These are phyloP conservation scores for Echiichthys vipera DNA, from an alignment of 2,797 vertebrate genomes.

Conservation along the genomic window DNA sequence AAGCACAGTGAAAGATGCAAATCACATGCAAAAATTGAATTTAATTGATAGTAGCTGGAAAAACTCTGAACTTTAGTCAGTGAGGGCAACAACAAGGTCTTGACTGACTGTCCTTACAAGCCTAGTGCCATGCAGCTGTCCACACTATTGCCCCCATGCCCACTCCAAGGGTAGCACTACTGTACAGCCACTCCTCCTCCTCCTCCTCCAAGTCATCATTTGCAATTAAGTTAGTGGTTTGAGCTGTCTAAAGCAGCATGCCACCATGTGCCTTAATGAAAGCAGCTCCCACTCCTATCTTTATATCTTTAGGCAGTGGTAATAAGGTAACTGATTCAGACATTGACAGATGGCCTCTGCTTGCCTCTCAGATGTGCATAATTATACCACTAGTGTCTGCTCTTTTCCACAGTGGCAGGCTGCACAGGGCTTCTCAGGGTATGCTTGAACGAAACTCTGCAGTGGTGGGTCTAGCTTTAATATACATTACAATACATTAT, in stretches of 20 bases:
- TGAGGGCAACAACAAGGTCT: constrained; percentile 62
- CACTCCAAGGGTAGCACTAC: constrained; percentile 83
- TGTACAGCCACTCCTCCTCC: constrained; percentile 53
- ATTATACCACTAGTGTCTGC: constrained; percentile 82
- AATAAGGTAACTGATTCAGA: constrained; percentile 86
- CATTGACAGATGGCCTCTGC: constrained; percentile 86
- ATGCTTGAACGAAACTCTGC: constrained; percentile 71
- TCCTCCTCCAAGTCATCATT: constrained; percentile 74
- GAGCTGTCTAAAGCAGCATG: constrained; percentile 76
- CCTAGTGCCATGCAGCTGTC: constrained; percentile 51
- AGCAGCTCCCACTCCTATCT: constrained; percentile 82
- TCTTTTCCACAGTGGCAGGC: constrained; percentile 76
- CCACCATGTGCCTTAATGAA: constrained; percentile 82
- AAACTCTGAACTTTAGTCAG: constrained; percentile 37
- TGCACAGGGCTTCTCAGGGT: constrained; percentile 68
- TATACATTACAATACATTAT: constrained; percentile 88
- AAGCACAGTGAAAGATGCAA: constrained; percentile 43
- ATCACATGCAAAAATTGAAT: constrained; percentile 49
- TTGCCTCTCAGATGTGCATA: constrained; percentile 84
- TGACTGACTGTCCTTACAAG: constrained; percentile 65
- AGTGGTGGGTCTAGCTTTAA: constrained; percentile 79
- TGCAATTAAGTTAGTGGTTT: constrained; percentile 82
- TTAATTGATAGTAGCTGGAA: constrained; percentile 37
- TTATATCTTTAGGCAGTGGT: constrained; percentile 85
- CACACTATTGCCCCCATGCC: constrained; percentile 64